Base-by-base conservation (phyloP, 2,888 invertebrate genomes). In the Caenorhabditis macrosperma region DNA sequence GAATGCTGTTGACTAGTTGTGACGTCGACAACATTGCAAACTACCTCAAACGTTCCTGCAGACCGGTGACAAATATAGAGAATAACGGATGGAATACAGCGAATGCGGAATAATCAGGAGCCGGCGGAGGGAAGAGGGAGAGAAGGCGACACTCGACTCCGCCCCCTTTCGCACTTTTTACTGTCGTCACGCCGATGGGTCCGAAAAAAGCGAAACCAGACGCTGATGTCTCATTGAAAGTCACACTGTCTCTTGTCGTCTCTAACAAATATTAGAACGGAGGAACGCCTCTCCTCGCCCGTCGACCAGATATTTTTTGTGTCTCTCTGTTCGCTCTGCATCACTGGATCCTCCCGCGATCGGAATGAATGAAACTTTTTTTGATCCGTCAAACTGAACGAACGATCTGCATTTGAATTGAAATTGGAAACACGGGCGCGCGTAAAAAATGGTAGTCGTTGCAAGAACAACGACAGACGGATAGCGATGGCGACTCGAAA, bases 21-120 rank as follows among this genome's bases (percentile, higher is more conserved):
- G 26, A 26, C 38, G 66, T 76, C 76, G 50, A 77, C 82, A 82
- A 72, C 79, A 82, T 82, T 79, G 26, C 52, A 79, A 68, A 79
- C 82, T 82, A 82, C 82, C 82, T 82, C 82, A 82, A 48, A 69
- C 57, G 74, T 38, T 71, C 35, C 26, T 26, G 3, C 20, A 71
- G 71, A 61, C 57, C 17, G 0, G 30, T 20, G 15, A 24, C n/a
- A 44, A 41, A 9, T 9, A n/a, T 3, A 22, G 52, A 26, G 52
- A 2, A 41, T 26, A 38, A 12, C 17, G 35, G 7, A 38, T 35
- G 46, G 44, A 26, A 66, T 55, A 54, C 5, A 44, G 26, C 7
- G 17, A 52, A 59, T 41, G 15, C 15, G 46, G 57, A 74, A 74
- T 64, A 64, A 72, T 64, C 64, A 74, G 48, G 72, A 74, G 72